Evolutionary conservation across 1,140 invertebrate species (phyloP), one percentile per base, ranked within the genome.

Genomic region (Eumeta japonica): DNA sequence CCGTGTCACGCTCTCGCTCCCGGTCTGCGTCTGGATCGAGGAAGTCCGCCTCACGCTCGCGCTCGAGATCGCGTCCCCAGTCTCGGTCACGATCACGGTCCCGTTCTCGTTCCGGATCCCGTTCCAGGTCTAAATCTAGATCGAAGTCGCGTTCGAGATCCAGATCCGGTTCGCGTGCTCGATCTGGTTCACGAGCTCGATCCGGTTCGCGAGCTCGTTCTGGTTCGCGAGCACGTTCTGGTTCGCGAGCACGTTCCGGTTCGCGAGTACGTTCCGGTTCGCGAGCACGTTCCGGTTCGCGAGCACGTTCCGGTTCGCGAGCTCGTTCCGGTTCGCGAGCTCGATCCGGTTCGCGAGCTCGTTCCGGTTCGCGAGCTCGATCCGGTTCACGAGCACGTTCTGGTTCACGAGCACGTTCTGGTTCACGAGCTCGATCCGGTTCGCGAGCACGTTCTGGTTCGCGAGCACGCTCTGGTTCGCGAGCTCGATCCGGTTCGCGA

Each of bases 81-180:
- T 55, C 52, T 13, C 32, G 45, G 1, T 54, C 46, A 7, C 31
- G 16, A n/a, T 56, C 51, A 2, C 30, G 37, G 3, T 51, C 49
- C 15, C 46, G 43, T 10, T 61, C 60, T 1, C 47, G 61, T 2
- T 70, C 66, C 3, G 46, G 42, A 27, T 59, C 58, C 15, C 58
- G 59, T 3, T 77, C 77, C 1, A 55, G 57, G 41, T 74, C 75
- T 0, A 50, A 62, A 10, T 71, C 71, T 0, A 49, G 55, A 28
- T 74, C 65, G 13, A 56, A 59, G 16, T 74, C 68, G 18, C 39
- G 60, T 10, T 76, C 76, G 1, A 47, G 54, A 3, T 53, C 51
- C 7, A 45, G 37, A 16, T 58, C 55, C n/a, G n/a, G n/a, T n/a
- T n/a, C n/a, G n/a, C n/a, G n/a, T n/a, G n/a, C n/a, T n/a, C n/a